Percentiles rank a stretch among this genome's conserved stretches.
Conservation (phyloP, 2,888 invertebrate species). For the Oxyteleia sp. region DNA sequence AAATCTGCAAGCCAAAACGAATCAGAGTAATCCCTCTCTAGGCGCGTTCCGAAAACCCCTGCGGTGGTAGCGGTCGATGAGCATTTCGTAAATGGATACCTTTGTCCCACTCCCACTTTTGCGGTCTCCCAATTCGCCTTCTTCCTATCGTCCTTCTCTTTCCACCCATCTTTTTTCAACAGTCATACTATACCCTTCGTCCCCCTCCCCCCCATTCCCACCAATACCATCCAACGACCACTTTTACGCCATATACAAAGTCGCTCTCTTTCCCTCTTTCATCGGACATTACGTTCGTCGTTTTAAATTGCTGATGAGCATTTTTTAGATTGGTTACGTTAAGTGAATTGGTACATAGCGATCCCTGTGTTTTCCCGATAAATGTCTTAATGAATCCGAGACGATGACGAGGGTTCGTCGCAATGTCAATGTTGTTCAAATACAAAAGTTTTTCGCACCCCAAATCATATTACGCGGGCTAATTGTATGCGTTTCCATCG, state of each 20-base stretch:
- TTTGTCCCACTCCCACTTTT: slow-evolving; percentile 47
- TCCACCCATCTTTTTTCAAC: slow-evolving; percentile 51
- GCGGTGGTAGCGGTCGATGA: slow-evolving; percentile 82
- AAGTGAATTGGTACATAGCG: slow-evolving; percentile 86
- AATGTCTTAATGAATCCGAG: slow-evolving; percentile 80
- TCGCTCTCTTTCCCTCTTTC: slow-evolving; percentile 31
- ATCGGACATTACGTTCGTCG: slow-evolving; percentile 72
- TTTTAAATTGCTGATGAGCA: slow-evolving; percentile 88
- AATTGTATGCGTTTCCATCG: slow-evolving; percentile 54
- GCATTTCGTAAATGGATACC: slow-evolving; percentile 87
- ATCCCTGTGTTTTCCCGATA: slow-evolving; percentile 86
- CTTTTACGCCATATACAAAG: slow-evolving; percentile 23
- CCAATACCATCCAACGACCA: slow-evolving; percentile 28
- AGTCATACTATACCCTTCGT: slow-evolving; percentile 28
- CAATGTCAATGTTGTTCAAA: slow-evolving; percentile 67
- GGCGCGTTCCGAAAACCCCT: slow-evolving; percentile 83
- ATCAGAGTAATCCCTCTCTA: slow-evolving; percentile 86
- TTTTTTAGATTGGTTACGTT: no score
- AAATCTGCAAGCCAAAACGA: slow-evolving; percentile 87
- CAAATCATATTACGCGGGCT: slow-evolving; percentile 42
- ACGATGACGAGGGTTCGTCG: slow-evolving; percentile 55
- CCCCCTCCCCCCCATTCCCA: not conserved
- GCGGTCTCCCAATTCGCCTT: not conserved
- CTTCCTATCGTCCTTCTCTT: not conserved
- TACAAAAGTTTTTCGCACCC: slow-evolving; percentile 51